Evolutionary conservation across 2,113 vertebrate genomes (phyloP).

Genomic region (Brienomyrus longianalis): DNA sequence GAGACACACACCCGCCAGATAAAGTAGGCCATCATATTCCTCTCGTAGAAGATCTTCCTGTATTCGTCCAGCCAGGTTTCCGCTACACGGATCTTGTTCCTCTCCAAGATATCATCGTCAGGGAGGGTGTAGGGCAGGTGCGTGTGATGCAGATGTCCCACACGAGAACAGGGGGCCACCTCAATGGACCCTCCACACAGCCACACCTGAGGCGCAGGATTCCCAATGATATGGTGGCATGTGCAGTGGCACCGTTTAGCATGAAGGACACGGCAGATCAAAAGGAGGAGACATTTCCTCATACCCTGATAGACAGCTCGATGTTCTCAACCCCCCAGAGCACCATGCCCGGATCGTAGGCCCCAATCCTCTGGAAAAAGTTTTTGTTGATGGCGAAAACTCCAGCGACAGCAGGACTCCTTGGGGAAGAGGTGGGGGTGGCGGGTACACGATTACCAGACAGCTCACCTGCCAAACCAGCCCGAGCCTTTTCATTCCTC

Average conservation of each 20-base stretch:
- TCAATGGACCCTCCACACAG: constrained; percentile 83
- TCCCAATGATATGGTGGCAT: background rate
- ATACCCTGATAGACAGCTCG: constrained; percentile 81
- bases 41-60: constrained; percentile 76
- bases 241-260: background rate
- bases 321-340: constrained; percentile 69
- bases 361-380: constrained; percentile 80
- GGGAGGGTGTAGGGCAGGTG: constrained; percentile 38
- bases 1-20: constrained; percentile 69
- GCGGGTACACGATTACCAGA: background rate
- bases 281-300: constrained; percentile 13
- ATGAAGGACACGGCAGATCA: background rate
- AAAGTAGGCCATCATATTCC: constrained; percentile 65
- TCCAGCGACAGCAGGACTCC: constrained; percentile 71
- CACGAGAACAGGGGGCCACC: constrained; percentile 78
- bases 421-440: constrained; percentile 29
- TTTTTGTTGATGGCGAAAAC: constrained; percentile 73
- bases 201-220: constrained; percentile 65
- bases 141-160: constrained; percentile 66
- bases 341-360: constrained; percentile 74
- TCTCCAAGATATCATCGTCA: constrained; percentile 61
- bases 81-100: constrained; percentile 73
- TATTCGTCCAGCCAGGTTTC: constrained; percentile 78
- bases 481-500: background rate
- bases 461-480: background rate